Conservation (phyloP, 2,113 vertebrate genomes). For the Proteles cristata region DNA sequence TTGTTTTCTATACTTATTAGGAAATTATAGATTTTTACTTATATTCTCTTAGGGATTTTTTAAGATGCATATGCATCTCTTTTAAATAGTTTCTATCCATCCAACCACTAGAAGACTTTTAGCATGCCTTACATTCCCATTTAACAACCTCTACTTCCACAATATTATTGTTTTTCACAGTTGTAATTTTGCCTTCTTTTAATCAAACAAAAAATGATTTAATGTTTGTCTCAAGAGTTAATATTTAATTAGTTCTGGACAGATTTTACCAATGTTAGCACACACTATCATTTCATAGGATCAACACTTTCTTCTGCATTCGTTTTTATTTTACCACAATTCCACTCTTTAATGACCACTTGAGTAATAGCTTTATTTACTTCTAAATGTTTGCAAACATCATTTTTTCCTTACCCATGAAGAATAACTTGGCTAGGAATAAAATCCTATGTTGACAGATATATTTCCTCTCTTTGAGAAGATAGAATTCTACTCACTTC, state of each 20-base stretch:
- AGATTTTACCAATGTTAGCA: neutral
- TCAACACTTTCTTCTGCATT: neutral
- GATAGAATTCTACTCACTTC: neutral
- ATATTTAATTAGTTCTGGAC: neutral
- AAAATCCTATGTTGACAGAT: neutral
- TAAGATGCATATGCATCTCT: neutral
- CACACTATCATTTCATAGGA: neutral
- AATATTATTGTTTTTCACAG: neutral
- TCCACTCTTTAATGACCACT: neutral
- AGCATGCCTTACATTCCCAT: neutral
- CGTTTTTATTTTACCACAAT: constrained; percentile 25
- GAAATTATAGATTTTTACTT: neutral
- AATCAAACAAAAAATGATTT: neutral
- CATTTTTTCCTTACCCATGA: neutral
- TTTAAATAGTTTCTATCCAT: neutral
- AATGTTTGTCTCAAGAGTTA: neutral
- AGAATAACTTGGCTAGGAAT: neutral
- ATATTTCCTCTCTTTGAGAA: neutral
- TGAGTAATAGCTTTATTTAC: neutral
- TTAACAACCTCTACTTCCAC: neutral
- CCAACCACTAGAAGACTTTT: neutral
- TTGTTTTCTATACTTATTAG: neutral
- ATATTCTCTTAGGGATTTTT: neutral
- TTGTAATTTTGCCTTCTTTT: neutral
- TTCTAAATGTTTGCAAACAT: neutral